Base-by-base conservation (phyloP, 2,113 vertebrate genomes). In the Sinocyclocheilus grahami region DNA sequence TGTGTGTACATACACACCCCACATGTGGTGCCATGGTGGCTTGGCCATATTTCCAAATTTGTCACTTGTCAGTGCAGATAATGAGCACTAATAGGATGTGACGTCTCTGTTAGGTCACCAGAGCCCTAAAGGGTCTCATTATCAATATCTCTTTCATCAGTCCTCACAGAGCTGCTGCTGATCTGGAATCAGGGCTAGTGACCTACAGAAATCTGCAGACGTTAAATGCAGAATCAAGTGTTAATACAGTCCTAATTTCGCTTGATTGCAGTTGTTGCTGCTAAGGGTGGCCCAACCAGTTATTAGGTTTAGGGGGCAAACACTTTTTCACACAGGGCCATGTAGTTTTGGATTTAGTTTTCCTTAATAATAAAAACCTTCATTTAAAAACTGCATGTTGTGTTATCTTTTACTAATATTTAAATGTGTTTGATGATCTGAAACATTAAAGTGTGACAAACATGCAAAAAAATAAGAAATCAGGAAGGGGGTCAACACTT, bases 21-120 rank as follows among this genome's bases (percentile, higher is more conserved):
- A 22, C 12, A 14, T 12, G 37, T 46, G 37, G 9, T 39, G 39
- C 20, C 9, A 8, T 37, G 18, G 0, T 48, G 22, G 42, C 72
- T 22, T 58, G 76, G 9, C 12, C 33, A 60, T 37, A 11, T 42
- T 9, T 81, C 18, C 78, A n/a, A 20, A 79, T 62, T 5, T 27
- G 51, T 8, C 10, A 20, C 37, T n/a, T 12, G 51, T 79, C 39
- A 51, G 39, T 65, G 72, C 27, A 24, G 62, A 84, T 55, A 58
- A 37, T 37, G 76, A 78, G 83, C 33, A 9, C 48, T 63, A 77
- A 85, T 72, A 53, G 69, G 77, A 74, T 8, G 27, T 88, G 79
- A 63, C n/a, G n/a, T 30, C 14, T n/a, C 16, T 74, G 22, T 74
- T 24, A 48, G 72, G 58, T 74, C 76, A 63, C 62, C 24, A 79